Conservation (phyloP, 1,140 invertebrate species). For the Tribolium castaneum region DNA sequence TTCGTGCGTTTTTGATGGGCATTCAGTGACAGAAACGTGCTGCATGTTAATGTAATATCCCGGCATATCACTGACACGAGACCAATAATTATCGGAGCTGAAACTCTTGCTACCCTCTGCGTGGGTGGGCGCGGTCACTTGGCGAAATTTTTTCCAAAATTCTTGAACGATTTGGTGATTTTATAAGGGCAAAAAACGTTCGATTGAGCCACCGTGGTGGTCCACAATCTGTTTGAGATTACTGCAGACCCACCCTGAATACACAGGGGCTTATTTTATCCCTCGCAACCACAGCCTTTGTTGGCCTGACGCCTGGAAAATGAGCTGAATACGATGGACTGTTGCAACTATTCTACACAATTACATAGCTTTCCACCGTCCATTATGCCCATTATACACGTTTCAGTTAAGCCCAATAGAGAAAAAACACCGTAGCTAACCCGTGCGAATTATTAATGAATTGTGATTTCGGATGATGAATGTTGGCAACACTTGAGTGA, state of each 20-base stretch:
- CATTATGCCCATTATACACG: slow-evolving; percentile 35
- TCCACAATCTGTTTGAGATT: slow-evolving; percentile 47
- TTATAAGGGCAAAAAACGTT: slow-evolving; percentile 1
- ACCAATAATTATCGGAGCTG: not conserved
- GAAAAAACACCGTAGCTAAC: not conserved
- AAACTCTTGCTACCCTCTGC: slow-evolving; percentile 10
- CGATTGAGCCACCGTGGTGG: slow-evolving; percentile 8
- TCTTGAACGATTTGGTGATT: not conserved
- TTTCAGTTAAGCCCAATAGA: slow-evolving; percentile 21
- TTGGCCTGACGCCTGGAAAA: slow-evolving; percentile 48
- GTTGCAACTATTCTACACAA: slow-evolving; percentile 34
- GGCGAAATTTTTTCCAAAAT: not conserved
- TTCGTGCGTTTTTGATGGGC: slow-evolving; percentile 39
- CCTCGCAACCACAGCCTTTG: slow-evolving; percentile 45
- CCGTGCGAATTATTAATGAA: not conserved
- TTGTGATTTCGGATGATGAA: not conserved
- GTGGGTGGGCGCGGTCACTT: slow-evolving; percentile 29
- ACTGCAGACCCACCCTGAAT: slow-evolving; percentile 39
- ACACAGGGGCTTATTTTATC: slow-evolving; percentile 43
- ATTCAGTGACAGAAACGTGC: slow-evolving; percentile 46
- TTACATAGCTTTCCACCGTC: slow-evolving; percentile 39
- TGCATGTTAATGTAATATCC: slow-evolving; percentile 20
- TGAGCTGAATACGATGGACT: slow-evolving; percentile 45
- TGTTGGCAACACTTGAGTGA: not conserved
- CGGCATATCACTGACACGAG: not conserved